Evolutionary conservation across 2,888 invertebrate species (phyloP).

Genomic region (Clunio marinus): DNA sequence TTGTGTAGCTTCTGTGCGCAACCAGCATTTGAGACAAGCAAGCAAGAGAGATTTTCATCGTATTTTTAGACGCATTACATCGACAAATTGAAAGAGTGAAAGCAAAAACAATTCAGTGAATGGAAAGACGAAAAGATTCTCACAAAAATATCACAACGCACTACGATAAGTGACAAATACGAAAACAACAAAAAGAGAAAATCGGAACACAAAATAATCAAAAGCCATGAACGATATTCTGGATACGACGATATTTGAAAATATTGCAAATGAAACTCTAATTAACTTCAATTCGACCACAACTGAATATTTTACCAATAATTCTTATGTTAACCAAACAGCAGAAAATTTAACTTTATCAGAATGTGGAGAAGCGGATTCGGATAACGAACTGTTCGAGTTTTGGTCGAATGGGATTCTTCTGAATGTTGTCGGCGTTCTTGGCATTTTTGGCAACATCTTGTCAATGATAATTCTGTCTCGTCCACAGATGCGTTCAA

Average conservation of each 20-base stretch:
- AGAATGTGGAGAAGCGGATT: not conserved
- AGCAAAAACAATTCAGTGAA: not conserved
- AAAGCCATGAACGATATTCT: slow-evolving; percentile 28
- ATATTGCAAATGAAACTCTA: not conserved
- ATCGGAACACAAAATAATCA: not conserved
- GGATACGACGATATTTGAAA: slow-evolving; percentile 27
- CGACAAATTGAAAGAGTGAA: not conserved
- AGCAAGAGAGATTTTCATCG: not conserved
- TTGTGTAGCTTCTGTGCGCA: not conserved
- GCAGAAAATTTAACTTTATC: no score
- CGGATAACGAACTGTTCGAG: slow-evolving; percentile 55
- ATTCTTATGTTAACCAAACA: not conserved
- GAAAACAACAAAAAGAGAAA: not conserved
- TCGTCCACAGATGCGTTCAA: slow-evolving; percentile 91
- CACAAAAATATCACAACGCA: not conserved
- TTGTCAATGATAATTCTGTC: slow-evolving; percentile 87
- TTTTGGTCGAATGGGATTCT: slow-evolving; percentile 80
- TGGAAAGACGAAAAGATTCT: not conserved
- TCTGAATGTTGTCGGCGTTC: slow-evolving; percentile 72
- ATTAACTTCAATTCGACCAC: not conserved
- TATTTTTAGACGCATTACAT: slow-evolving; percentile 7
- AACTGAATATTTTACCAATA: slow-evolving; percentile 2
- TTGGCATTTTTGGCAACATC: slow-evolving; percentile 84
- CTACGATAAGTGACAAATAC: slow-evolving; percentile 1
- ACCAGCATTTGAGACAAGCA: not conserved